Evolutionary conservation across 2,888 invertebrate genomes (phyloP).

Genomic region (Melieria omissa): DNA sequence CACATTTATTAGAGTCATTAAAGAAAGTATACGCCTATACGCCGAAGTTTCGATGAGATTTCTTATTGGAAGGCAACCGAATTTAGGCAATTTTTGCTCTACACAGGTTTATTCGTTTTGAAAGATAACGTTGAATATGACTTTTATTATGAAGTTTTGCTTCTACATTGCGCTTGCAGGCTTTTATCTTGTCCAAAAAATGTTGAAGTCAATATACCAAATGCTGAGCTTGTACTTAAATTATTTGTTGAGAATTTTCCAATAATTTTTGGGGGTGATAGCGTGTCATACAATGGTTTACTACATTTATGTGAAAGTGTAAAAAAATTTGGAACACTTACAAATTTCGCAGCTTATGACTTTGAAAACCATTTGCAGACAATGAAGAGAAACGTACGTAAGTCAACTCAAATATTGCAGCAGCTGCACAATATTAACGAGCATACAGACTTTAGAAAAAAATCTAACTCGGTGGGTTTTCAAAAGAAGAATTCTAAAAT

Average conservation of each 20-base stretch:
- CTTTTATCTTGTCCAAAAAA: conserved; percentile 26
- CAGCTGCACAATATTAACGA: conserved; percentile 22
- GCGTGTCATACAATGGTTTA: conserved; percentile 21
- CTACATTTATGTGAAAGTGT: conserved; percentile 27
- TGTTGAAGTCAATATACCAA: conserved; percentile 26
- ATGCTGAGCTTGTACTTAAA: conserved; percentile 27
- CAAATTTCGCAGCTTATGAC: conserved; percentile 26
- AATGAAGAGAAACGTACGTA: conserved; percentile 22
- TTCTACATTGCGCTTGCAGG: conserved; percentile 34
- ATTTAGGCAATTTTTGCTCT: conserved; percentile 37
- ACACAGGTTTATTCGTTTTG: conserved; percentile 35
- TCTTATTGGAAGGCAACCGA: conserved; percentile 32
- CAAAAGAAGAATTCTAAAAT: conserved; percentile 15
- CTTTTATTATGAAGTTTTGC: too few relatives aligned
- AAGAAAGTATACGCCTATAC: too few relatives aligned
- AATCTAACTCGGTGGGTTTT: conserved; percentile 15
- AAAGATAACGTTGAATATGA: conserved; percentile 34
- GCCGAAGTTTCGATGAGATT: conserved; percentile 36
- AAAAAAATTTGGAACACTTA: conserved; percentile 16
- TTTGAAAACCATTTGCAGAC: conserved; percentile 30
- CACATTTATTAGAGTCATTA: too few relatives aligned
- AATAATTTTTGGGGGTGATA: conserved; percentile 38
- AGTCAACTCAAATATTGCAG: conserved; percentile 29
- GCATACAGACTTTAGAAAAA: conserved; percentile 2
- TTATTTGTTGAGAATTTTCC: too few relatives aligned